These are phyloP conservation scores for Drosophila mettleri DNA, from an alignment of 2,888 invertebrate genomes.

Conservation along the genomic window DNA sequence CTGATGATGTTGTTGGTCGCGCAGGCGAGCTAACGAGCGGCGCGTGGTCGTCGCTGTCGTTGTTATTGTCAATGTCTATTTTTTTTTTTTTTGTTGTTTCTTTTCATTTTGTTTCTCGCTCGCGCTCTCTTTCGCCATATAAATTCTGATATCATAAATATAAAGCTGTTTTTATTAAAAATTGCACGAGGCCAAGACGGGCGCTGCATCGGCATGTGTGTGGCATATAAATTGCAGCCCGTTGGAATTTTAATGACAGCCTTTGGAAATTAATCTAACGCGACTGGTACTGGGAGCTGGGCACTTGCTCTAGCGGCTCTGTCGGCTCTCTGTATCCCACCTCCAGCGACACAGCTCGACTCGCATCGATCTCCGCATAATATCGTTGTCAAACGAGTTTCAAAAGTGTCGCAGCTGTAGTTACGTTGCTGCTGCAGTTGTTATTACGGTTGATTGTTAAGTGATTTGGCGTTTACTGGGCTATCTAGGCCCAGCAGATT, in stretches of 20 bases:
- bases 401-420: constrained; percentile 75
- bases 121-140: constrained; percentile 50
- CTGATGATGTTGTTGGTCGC: constrained; percentile 50
- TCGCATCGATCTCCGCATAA: constrained; percentile 53
- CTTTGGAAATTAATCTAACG: constrained; percentile 81
- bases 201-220: constrained; percentile 69
- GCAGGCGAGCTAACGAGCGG: constrained; percentile 69
- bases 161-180: constrained; percentile 80
- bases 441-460: constrained; percentile 69
- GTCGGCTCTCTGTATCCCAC: constrained; percentile 13
- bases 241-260: constrained; percentile 80
- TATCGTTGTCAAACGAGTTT: constrained; percentile 75
- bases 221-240: constrained; percentile 80
- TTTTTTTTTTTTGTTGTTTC: constrained; percentile 11
- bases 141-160: constrained; percentile 77
- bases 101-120: constrained; percentile 14
- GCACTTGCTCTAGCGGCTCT: no score
- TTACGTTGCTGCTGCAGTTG: constrained; percentile 26
- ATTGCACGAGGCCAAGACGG: constrained; percentile 61
- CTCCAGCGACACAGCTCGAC: constrained; percentile 6
- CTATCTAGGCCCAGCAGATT: constrained; percentile 40
- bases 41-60: constrained; percentile 65
- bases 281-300: constrained; percentile 57
- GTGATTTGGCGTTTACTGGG: constrained; percentile 66
- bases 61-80: constrained; percentile 18